These are phyloP conservation scores for Caranx ignobilis DNA, from an alignment of 2,113 vertebrate genomes.

Conservation along the genomic window DNA sequence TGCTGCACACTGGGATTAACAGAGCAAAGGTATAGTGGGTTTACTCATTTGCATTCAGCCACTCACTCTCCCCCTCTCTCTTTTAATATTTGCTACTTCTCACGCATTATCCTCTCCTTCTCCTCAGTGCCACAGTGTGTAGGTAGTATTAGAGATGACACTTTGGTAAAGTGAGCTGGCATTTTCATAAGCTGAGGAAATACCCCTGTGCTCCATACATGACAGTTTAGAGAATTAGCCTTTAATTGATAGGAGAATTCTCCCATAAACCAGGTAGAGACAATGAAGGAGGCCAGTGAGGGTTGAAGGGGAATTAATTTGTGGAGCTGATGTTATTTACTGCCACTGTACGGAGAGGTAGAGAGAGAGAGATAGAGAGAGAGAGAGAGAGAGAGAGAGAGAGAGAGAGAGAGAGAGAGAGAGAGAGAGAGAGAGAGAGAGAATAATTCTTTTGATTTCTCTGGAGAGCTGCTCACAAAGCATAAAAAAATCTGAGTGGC, in stretches of 20 bases:
- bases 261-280: slow-evolving; percentile 51
- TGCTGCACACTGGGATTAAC: background rate
- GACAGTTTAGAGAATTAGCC: slow-evolving; percentile 68
- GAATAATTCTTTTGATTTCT: background rate
- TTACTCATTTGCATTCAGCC: background rate
- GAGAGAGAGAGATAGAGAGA: background rate
- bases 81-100: background rate
- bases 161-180: slow-evolving; percentile 36
- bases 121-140: background rate
- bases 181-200: slow-evolving; percentile 61
- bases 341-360: background rate
- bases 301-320: slow-evolving; percentile 54
- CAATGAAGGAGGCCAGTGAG: slow-evolving; percentile 42
- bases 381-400: background rate
- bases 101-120: background rate
- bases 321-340: slow-evolving; percentile 45
- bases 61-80: slow-evolving; percentile 12
- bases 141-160: slow-evolving; percentile 28
- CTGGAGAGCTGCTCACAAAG: background rate
- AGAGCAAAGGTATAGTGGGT: background rate
- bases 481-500: background rate
- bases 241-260: slow-evolving; percentile 61
- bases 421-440: background rate
- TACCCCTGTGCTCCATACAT: slow-evolving; percentile 35
- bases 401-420: background rate